Conservation (phyloP, 1,140 invertebrate genomes). For the Tetranychus urticae region DNA sequence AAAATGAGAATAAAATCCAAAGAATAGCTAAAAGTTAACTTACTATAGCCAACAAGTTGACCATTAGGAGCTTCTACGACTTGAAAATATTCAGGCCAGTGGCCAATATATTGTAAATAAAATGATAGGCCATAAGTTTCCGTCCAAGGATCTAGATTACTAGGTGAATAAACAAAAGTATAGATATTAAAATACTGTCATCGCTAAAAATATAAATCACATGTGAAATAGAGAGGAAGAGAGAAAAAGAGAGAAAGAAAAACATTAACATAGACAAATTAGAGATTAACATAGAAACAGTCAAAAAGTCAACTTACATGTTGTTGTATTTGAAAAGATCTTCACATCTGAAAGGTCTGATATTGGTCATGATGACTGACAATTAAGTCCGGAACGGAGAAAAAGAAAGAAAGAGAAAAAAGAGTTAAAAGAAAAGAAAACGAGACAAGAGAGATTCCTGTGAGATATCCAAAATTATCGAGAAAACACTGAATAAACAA, state of each 20-base stretch:
- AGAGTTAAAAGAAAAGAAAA: not conserved
- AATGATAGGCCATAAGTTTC: constrained; percentile 94
- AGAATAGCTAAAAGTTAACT: not conserved
- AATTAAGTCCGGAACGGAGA: not conserved
- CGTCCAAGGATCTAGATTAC: constrained; percentile 78
- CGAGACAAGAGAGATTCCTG: not conserved
- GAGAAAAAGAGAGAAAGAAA: not conserved
- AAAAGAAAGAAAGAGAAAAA: not conserved
- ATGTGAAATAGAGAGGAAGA: not conserved
- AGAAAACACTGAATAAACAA: not conserved
- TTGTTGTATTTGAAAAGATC: constrained; percentile 91
- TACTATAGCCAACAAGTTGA: constrained; percentile 84
- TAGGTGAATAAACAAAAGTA: constrained; percentile 26
- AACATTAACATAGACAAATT: not conserved
- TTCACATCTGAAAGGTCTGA: constrained; percentile 71
- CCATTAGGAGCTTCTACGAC: constrained; percentile 79
- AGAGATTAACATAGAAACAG: no score
- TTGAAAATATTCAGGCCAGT: constrained; percentile 99
- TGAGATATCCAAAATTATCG: not conserved
- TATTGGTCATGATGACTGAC: constrained; percentile 51
- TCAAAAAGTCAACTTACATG: constrained; percentile 41
- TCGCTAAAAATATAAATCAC: constrained; percentile 6
- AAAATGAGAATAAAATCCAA: constrained; percentile 5
- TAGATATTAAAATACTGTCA: constrained; percentile 11
- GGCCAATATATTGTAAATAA: constrained; percentile 89